These are phyloP conservation scores for Chrosomus eos DNA, from an alignment of 2,797 vertebrate species.

Conservation along the genomic window DNA sequence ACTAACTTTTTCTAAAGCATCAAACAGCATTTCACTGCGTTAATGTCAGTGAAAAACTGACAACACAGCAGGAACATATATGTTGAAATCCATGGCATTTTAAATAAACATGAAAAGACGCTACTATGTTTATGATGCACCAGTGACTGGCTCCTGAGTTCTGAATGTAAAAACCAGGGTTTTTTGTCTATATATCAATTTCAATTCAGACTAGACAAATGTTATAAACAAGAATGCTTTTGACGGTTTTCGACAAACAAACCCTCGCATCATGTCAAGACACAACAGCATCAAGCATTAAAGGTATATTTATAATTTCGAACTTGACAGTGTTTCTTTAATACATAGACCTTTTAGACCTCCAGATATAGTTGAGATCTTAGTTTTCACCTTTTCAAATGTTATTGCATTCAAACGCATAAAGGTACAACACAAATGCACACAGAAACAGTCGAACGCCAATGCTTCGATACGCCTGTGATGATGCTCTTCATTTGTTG, in stretches of 20 bases:
- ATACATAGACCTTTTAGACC: neutral
- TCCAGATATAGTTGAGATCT: slow-evolving; percentile 8
- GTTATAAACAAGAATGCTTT: neutral
- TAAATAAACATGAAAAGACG: neutral
- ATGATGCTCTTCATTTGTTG: neutral
- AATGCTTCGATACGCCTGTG: slow-evolving; percentile 1
- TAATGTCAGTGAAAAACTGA: neutral
- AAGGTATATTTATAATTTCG: slow-evolving; percentile 4
- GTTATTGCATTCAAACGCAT: slow-evolving; percentile 34
- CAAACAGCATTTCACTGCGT: neutral
- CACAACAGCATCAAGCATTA: slow-evolving; percentile 12
- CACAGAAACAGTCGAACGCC: slow-evolving; percentile 33
- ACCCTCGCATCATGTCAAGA: neutral
- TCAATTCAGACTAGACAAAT: neutral
- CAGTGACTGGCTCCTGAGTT: neutral
- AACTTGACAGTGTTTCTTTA: neutral
- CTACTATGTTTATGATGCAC: neutral
- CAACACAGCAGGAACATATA: neutral
- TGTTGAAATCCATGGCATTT: neutral
- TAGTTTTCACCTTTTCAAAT: neutral
- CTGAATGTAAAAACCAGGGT: neutral
- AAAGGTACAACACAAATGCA: slow-evolving; percentile 18
- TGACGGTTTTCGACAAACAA: neutral
- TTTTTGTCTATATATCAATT: neutral
- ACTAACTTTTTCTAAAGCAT: neutral